These are phyloP conservation scores for Cherax destructor DNA, from an alignment of 1,140 invertebrate genomes.

Conservation along the genomic window DNA sequence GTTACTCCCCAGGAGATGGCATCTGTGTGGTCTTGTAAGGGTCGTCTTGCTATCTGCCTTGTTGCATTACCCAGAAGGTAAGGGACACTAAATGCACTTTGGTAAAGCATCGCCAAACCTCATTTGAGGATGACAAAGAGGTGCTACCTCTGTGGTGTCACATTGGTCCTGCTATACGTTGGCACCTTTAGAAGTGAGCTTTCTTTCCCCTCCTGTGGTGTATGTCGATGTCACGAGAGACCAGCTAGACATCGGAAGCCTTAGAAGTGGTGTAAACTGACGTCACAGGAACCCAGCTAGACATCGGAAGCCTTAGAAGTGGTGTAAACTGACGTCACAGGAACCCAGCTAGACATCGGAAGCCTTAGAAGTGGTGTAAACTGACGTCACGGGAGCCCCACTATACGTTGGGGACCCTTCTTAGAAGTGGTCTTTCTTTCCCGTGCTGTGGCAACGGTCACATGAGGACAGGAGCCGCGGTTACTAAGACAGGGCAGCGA, in stretches of 20 bases:
- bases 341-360: neutral
- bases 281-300: neutral
- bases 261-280: too few relatives aligned
- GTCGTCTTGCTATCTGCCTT: too few relatives aligned
- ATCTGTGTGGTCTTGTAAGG: too few relatives aligned
- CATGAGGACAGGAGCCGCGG: constrained; percentile 28
- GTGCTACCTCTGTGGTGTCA: neutral
- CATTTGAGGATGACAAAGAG: neutral
- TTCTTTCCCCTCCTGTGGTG: too few relatives aligned
- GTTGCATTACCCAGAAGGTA: too few relatives aligned
- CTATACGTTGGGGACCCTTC: neutral
- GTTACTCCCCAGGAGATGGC: too few relatives aligned
- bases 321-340: neutral
- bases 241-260: too few relatives aligned
- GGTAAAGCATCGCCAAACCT: neutral
- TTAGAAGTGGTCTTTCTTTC: constrained; percentile 17
- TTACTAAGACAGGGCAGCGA: constrained; percentile 53
- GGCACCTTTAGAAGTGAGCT: too few relatives aligned
- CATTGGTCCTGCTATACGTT: too few relatives aligned
- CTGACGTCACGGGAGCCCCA: constrained; percentile 28
- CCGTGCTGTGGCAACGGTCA: constrained; percentile 55
- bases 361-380: constrained; percentile 12
- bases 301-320: neutral
- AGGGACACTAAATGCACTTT: neutral
- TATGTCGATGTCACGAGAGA: too few relatives aligned